phyloP scores from a whole-genome alignment of 2,113 vertebrate species.

The Diglossa brunneiventris region DNA sequence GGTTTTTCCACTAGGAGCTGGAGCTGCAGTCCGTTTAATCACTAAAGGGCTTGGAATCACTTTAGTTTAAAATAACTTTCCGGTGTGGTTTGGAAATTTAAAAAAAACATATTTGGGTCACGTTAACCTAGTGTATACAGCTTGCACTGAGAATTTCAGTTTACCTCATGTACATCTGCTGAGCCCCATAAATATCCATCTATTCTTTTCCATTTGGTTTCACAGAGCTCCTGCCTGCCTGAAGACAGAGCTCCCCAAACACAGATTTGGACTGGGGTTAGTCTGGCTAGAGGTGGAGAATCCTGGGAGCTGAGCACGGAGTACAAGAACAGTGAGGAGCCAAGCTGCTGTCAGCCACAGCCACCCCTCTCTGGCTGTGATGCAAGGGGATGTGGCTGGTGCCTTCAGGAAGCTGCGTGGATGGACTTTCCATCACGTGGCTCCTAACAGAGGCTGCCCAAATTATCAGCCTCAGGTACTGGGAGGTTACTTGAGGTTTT shows the following conservation, averaged over 20 bases:
- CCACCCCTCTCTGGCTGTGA: rapidly evolving
- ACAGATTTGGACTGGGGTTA: neutral
- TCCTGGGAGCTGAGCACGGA: neutral
- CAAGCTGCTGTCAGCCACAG: neutral
- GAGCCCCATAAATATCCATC: neutral
- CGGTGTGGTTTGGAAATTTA: constrained; percentile 3
- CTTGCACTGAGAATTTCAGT: neutral
- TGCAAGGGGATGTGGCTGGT: neutral
- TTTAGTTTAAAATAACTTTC: constrained; percentile 60
- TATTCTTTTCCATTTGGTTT: neutral
- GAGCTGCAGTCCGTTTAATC: constrained; percentile 37
- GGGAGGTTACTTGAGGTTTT: neutral
- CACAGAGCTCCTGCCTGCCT: neutral
- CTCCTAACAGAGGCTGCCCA: neutral
- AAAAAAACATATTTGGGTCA: constrained; percentile 50
- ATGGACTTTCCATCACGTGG: neutral
- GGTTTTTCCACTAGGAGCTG: constrained; percentile 51
- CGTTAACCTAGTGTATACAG: constrained; percentile 14
- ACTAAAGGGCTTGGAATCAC: constrained; percentile 49
- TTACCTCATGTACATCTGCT: neutral
- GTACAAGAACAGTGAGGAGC: neutral
- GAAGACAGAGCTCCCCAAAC: neutral
- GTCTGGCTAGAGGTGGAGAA: neutral
- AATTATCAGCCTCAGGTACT: neutral
- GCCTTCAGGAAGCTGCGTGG: neutral